Evolutionary conservation across 2,888 invertebrate genomes (phyloP).

Genomic region (Rotaria macrura): DNA sequence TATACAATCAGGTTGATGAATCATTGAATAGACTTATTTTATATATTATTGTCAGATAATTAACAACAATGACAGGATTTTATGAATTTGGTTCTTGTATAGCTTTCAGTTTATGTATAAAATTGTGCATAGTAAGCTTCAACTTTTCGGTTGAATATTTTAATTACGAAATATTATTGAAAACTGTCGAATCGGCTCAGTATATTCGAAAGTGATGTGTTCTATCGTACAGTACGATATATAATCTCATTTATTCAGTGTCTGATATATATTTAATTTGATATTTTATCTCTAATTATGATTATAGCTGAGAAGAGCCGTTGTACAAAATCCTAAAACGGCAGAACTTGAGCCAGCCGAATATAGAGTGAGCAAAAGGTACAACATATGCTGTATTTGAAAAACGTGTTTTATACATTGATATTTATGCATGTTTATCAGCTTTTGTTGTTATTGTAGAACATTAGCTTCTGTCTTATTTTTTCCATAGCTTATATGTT

Average conservation of each 20-base stretch:
- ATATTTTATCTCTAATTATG: not conserved
- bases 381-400: not conserved
- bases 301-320: slow-evolving; percentile 72
- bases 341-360: slow-evolving; percentile 77
- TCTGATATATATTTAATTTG: not conserved
- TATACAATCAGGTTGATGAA: too few species aligned
- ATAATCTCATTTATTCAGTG: not conserved
- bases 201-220: too few species aligned
- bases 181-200: too few species aligned
- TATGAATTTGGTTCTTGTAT: too few species aligned
- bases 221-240: too few species aligned
- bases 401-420: not conserved
- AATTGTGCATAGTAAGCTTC: too few species aligned
- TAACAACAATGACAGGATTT: too few species aligned
- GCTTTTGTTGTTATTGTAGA: not conserved
- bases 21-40: too few species aligned
- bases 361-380: slow-evolving; percentile 88
- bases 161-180: too few species aligned
- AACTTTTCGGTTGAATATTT: too few species aligned
- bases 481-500: not conserved
- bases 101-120: too few species aligned
- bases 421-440: not conserved
- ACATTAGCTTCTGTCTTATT: not conserved
- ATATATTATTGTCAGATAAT: too few species aligned
- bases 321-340: slow-evolving; percentile 83